Evolutionary conservation across 2,888 invertebrate species (phyloP), one percentile per base, ranked within the genome.

Genomic region (Myopa tessellatipennis): DNA sequence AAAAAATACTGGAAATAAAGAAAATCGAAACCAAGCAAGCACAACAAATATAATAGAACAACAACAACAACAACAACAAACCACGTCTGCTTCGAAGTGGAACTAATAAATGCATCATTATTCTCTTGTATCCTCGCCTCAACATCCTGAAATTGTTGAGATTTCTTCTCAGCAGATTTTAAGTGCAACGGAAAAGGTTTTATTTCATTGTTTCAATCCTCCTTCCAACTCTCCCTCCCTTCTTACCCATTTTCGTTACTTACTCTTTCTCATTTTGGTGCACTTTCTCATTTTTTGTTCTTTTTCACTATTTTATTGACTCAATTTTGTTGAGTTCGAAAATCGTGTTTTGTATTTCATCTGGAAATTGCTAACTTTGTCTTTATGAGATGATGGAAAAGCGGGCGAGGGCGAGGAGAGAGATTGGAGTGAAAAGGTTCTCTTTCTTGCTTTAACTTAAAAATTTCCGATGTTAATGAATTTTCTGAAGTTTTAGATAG

Each of bases 311-410:
- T 63, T 74, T 63, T 63, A 34, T 50, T 65, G 50, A 61, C 50
- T 34, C 45, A 6, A 63, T 61, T 52, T 73, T 58, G 40, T 67
- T 38, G 45, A 69, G 69, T 69, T 69, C 61, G 77, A 68, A 77
- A 73, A 74, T 73, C 68, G 60, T 58, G 18, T 71, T 79, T 81
- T 80, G 55, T 79, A 77, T 80, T 80, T 80, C 78, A 78, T 81
- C 74, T 79, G 80, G 79, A 81, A 81, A 79, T 80, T 81, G 79
- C 80, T 77, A 79, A 76, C 80, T 79, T 77, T 79, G 75, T 61
- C 76, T 75, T 55, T n/a, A n/a, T 16, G 55, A 55, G 45, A 3
- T 4, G 45, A 45, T 45, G 45, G 45, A 10, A 45, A 45, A 1
- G 45, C 1, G 10, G 45, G 45, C 1, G 45, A 4, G 10, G 6